Conservation (phyloP, 2,113 vertebrate genomes). For the Globicephala melas region DNA sequence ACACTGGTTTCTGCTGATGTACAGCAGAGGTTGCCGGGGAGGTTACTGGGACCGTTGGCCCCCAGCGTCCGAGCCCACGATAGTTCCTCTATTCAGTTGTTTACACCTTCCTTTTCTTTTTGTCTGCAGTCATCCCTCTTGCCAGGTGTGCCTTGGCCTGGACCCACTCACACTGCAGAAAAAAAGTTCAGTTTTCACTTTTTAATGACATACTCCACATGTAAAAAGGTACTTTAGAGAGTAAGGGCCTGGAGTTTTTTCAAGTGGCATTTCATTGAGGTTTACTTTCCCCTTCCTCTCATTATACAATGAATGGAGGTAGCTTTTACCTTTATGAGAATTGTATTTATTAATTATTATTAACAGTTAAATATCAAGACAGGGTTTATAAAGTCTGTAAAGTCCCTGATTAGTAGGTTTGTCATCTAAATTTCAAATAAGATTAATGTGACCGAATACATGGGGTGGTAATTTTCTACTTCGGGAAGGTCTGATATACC, state of each 20-base stretch:
- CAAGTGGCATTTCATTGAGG: background rate
- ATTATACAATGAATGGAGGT: background rate
- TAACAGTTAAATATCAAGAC: background rate
- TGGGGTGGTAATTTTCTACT: background rate
- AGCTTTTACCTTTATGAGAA: background rate
- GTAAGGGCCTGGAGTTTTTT: background rate
- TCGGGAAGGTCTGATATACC: background rate
- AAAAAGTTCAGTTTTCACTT: background rate
- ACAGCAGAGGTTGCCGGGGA: background rate
- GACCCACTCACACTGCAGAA: background rate
- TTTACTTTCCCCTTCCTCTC: background rate
- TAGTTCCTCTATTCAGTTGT: background rate
- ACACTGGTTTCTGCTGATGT: background rate
- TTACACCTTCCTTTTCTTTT: background rate
- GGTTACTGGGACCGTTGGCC: background rate
- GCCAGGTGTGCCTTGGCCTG: background rate
- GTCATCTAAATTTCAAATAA: background rate
- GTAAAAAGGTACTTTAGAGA: background rate
- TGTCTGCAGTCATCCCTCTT: background rate
- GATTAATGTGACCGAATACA: background rate
- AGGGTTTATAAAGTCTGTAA: background rate
- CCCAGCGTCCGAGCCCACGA: background rate
- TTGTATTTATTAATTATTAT: background rate
- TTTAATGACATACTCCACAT: background rate
- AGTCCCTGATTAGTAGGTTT: background rate